These are phyloP conservation scores for Amphiura filiformis DNA, from an alignment of 35 echinoderm and acorn worm species.

Conservation along the genomic window DNA sequence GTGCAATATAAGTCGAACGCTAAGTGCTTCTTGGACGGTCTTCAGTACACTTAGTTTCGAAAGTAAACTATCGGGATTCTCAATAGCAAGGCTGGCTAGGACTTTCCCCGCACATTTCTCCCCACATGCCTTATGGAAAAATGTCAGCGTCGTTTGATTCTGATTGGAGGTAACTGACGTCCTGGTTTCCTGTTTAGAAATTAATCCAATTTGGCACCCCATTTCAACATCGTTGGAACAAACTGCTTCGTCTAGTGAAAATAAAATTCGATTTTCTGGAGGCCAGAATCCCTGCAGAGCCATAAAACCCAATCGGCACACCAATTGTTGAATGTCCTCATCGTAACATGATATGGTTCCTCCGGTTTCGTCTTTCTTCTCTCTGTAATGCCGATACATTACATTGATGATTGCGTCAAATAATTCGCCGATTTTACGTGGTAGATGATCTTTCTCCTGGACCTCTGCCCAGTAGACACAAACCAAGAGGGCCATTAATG, in stretches of 20 bases:
- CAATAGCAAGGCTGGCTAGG: not conserved
- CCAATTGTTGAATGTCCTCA: too few relatives aligned
- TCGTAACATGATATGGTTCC: too few relatives aligned
- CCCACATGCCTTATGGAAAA: not conserved
- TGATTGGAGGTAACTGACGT: not conserved
- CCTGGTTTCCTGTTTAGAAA: not conserved
- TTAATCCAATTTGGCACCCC: too few relatives aligned
- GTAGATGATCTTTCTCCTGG: not conserved
- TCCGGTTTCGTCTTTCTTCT: too few relatives aligned
- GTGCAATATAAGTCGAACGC: not conserved
- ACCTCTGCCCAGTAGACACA: not conserved
- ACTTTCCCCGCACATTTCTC: not conserved
- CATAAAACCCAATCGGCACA: too few relatives aligned
- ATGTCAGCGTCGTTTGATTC: not conserved
- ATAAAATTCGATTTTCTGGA: too few relatives aligned
- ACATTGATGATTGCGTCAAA: too few relatives aligned
- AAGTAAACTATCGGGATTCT: not conserved
- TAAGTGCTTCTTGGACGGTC: not conserved
- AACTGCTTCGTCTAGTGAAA: too few relatives aligned
- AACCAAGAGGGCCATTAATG: too few relatives aligned
- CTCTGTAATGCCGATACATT: too few relatives aligned
- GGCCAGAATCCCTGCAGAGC: too few relatives aligned
- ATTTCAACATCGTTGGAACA: too few relatives aligned
- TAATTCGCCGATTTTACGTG: not conserved
- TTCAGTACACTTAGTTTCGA: not conserved